These are phyloP conservation scores for Parus major DNA, from an alignment of 2,113 vertebrate species.

Conservation along the genomic window DNA sequence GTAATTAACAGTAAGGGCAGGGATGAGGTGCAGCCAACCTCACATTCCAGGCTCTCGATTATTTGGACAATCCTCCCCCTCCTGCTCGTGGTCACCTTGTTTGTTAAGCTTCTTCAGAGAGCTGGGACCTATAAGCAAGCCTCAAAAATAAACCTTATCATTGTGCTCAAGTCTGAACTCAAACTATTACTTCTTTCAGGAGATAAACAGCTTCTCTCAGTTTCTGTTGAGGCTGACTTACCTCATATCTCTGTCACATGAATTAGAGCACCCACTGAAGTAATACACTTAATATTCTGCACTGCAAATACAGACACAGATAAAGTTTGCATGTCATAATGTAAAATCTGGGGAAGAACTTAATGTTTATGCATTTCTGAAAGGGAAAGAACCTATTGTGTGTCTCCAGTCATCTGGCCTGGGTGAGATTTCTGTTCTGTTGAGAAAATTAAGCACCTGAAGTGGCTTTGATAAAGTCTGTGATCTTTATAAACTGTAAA, in stretches of 20 bases:
- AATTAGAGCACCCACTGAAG: background rate
- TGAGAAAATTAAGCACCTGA: background rate
- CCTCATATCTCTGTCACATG: background rate
- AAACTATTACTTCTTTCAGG: background rate
- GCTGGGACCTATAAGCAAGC: background rate
- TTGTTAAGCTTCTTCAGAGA: background rate
- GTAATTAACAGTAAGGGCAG: background rate
- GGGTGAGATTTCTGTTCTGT: background rate
- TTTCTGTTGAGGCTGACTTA: background rate
- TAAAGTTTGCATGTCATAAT: background rate
- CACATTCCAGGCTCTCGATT: background rate
- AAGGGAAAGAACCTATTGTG: background rate
- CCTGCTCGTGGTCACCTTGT: background rate
- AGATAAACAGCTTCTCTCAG: background rate
- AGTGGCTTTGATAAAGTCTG: background rate
- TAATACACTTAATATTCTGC: background rate
- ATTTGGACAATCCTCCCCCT: background rate
- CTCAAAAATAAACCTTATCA: background rate
- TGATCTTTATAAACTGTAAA: background rate
- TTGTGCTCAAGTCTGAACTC: background rate
- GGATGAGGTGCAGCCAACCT: background rate
- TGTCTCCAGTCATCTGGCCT: background rate
- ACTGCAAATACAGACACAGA: background rate
- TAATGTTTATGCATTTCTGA: background rate
- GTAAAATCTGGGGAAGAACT: background rate